phyloP scores from a whole-genome alignment of 2,113 vertebrate species.

The Camelus dromedarius region DNA sequence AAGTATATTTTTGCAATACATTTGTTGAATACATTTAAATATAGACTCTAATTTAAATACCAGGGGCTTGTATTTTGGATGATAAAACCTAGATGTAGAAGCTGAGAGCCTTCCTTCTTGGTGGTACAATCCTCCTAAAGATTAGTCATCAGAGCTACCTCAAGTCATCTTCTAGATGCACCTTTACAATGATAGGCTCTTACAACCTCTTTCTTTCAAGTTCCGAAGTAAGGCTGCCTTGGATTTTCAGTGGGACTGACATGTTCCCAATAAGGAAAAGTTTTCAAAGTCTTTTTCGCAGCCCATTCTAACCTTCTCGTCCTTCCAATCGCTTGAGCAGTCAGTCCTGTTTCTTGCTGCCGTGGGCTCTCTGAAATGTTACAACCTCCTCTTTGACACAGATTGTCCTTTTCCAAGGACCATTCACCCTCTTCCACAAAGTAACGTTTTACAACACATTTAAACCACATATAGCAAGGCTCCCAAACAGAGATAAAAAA shows the following conservation, averaged over 20 bases:
- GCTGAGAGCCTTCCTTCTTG: neutral
- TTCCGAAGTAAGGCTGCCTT: neutral
- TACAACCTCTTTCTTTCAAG: neutral
- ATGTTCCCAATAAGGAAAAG: neutral
- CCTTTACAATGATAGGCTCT: neutral
- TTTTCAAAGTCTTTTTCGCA: neutral
- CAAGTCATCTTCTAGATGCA: neutral
- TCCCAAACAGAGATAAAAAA: slow-evolving; percentile 27
- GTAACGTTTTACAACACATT: slow-evolving; percentile 56
- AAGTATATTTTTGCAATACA: neutral
- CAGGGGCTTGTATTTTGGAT: neutral
- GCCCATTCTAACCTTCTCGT: neutral
- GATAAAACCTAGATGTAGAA: neutral
- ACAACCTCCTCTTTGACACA: slow-evolving; percentile 57
- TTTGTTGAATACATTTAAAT: slow-evolving; percentile 12
- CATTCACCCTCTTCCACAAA: slow-evolving; percentile 33
- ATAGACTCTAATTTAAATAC: neutral
- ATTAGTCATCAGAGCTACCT: neutral
- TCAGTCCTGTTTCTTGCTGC: neutral
- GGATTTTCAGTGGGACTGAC: neutral
- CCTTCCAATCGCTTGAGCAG: neutral
- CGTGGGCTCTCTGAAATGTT: slow-evolving; percentile 19
- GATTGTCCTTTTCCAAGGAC: slow-evolving; percentile 41
- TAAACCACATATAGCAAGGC: slow-evolving; percentile 55
- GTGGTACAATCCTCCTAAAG: neutral